Base-by-base conservation (phyloP, 2,113 vertebrate genomes). In the Mustelus asterias region DNA sequence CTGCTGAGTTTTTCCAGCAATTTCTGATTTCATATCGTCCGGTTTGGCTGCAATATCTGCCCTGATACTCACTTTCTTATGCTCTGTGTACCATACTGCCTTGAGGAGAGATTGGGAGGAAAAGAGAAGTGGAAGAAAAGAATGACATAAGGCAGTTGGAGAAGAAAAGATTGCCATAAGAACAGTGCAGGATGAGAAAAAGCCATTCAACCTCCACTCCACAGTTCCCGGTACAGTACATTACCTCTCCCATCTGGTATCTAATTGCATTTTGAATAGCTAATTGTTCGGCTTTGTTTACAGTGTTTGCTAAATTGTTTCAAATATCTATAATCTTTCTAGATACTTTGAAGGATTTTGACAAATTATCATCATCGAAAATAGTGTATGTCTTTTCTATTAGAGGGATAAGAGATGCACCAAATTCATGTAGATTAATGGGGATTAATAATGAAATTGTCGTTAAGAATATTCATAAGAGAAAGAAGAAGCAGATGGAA, bases 391-490 rank as follows among this genome's bases (percentile, higher is more conserved):
- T 24, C 26, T 89, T 29, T 54, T 88, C 44, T 10, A 29, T 29
- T 89, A 20, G 29, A 63, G 29, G 54, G 58, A 90, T 92, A 60
- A 33, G 6, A 92, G 29, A n/a, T n/a, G 29, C 0, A 37, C 4
- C 33, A 93, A 37, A 37, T 37, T 10, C 89, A 65, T 65, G 33
- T 65, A 65, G n/a, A 65, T 65, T 67, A 93, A 93, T 93, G 16
- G 60, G 89, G n/a, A 93, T 37, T 93, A 93, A 65, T 37, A 37
- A 93, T 67, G 33, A 63, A 93, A 93, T 93, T 93, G 60, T 37
- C 89, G 22, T 93, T 67, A n/a, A 65, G 60, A 65, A 93, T 93
- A 93, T 93, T 93, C 60, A 93, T 37, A 65, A 93, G 60, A 58
- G 89, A 67, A 67, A 18, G 0, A 22, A 22, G 37, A 93, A 22